These are phyloP conservation scores for Drosophila murphyi DNA, from an alignment of 1,140 invertebrate species.

Conservation along the genomic window DNA sequence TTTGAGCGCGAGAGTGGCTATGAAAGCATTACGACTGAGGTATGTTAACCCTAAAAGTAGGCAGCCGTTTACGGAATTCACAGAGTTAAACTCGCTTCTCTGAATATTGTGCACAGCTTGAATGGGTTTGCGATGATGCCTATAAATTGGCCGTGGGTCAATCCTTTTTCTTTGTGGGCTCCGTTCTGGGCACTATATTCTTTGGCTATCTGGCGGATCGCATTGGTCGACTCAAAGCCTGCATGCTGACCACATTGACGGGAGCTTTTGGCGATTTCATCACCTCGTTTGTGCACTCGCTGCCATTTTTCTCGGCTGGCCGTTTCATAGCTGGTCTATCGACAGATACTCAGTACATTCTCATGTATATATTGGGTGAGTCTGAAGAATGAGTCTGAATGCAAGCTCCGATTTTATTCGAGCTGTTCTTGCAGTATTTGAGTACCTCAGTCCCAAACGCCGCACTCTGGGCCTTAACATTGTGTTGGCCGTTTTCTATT, in stretches of 20 bases:
- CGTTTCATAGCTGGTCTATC: constrained; percentile 86
- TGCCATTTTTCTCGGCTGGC: constrained; percentile 85
- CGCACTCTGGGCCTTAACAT: constrained; percentile 87
- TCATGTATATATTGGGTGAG: constrained; percentile 88
- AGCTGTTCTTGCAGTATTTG: constrained; percentile 85
- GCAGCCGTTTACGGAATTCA: background rate
- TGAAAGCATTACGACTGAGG: constrained; percentile 86
- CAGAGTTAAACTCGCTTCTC: constrained; percentile 29
- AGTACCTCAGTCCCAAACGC: constrained; percentile 86
- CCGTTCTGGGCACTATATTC: constrained; percentile 86
- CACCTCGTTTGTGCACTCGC: constrained; percentile 85
- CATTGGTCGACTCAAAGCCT: constrained; percentile 86
- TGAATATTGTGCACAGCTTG: constrained; percentile 82
- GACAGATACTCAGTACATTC: constrained; percentile 86
- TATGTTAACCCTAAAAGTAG: constrained; percentile 71
- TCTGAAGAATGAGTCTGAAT: background rate
- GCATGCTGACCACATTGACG: constrained; percentile 85
- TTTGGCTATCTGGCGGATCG: constrained; percentile 87
- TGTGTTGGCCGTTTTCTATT: constrained; percentile 86
- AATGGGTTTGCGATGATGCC: constrained; percentile 87
- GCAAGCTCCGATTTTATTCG: too few relatives aligned
- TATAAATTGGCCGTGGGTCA: constrained; percentile 86
- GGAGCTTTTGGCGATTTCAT: constrained; percentile 86
- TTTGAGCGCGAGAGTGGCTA: constrained; percentile 85
- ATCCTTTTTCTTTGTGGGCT: constrained; percentile 87